phyloP scores from a whole-genome alignment of 1,140 invertebrate genomes.

The Eciton burchellii region DNA sequence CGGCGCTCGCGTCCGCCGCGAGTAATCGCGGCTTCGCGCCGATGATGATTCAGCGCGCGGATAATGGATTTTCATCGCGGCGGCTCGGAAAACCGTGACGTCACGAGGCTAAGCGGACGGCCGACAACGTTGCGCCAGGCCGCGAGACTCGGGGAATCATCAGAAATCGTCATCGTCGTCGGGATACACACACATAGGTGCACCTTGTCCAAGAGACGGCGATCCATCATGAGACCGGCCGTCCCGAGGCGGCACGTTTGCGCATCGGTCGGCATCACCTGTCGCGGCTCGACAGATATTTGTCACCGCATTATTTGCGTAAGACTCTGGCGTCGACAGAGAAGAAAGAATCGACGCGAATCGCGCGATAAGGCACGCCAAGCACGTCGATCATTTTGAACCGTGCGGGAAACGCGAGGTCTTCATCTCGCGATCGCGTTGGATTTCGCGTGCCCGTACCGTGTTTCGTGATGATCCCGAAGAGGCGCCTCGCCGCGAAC shows the following conservation, averaged over 20 bases:
- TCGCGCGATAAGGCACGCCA: constrained; percentile 45
- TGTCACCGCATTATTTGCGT: constrained; percentile 67
- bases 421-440: too few species aligned
- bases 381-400: constrained; percentile 61
- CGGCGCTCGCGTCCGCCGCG: not conserved
- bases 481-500: not conserved
- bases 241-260: constrained; percentile 30
- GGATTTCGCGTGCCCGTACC: not conserved
- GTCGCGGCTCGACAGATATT: constrained; percentile 54
- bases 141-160: constrained; percentile 27
- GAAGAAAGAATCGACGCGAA: constrained; percentile 33
- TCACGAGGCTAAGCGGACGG: constrained; percentile 25
- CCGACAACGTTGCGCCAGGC: not conserved
- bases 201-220: constrained; percentile 14
- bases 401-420: constrained; percentile 62
- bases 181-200: too few species aligned
- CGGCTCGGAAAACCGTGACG: constrained; percentile 22
- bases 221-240: constrained; percentile 26
- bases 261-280: constrained; percentile 18
- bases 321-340: constrained; percentile 43
- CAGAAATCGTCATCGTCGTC: constrained; percentile 36
- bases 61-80: constrained; percentile 40
- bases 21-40: constrained; percentile 22
- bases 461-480: constrained; percentile 11
- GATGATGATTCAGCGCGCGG: constrained; percentile 40